These are phyloP conservation scores for Artibeus lituratus DNA, from an alignment of 2,797 vertebrate genomes.

Conservation along the genomic window DNA sequence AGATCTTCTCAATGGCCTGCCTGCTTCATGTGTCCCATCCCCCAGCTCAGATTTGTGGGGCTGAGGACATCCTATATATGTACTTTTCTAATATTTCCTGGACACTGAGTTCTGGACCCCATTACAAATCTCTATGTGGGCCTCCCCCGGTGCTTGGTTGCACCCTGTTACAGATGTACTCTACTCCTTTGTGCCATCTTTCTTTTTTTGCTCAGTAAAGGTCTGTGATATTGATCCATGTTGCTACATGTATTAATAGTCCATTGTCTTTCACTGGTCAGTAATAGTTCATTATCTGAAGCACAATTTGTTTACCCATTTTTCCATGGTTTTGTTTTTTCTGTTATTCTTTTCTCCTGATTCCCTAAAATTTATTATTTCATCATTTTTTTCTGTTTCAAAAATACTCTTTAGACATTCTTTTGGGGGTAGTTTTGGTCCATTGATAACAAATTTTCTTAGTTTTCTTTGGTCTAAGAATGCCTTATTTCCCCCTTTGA, in stretches of 20 bases:
- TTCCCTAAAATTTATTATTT: not conserved
- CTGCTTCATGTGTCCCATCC: no score
- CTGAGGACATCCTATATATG: no score
- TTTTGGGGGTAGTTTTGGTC: not conserved
- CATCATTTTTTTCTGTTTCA: not conserved
- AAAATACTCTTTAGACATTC: not conserved
- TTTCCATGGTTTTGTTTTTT: not conserved
- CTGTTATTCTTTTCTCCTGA: not conserved
- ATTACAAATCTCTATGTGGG: no score
- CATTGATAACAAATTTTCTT: not conserved
- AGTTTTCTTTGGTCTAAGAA: not conserved
- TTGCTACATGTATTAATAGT: not conserved
- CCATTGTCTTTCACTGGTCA: not conserved
- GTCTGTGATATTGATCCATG: not conserved
- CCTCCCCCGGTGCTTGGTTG: no score
- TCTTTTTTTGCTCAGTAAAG: not conserved
- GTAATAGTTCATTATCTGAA: not conserved
- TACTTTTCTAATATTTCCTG: no score
- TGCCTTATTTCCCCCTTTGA: not conserved
- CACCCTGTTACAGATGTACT: not conserved
- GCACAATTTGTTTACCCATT: not conserved
- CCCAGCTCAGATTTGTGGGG: no score
- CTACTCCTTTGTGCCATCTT: not conserved
- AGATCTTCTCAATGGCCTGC: no score
- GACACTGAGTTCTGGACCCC: no score